phyloP scores from a whole-genome alignment of 1,140 invertebrate genomes.

The Penaeus chinensis region DNA sequence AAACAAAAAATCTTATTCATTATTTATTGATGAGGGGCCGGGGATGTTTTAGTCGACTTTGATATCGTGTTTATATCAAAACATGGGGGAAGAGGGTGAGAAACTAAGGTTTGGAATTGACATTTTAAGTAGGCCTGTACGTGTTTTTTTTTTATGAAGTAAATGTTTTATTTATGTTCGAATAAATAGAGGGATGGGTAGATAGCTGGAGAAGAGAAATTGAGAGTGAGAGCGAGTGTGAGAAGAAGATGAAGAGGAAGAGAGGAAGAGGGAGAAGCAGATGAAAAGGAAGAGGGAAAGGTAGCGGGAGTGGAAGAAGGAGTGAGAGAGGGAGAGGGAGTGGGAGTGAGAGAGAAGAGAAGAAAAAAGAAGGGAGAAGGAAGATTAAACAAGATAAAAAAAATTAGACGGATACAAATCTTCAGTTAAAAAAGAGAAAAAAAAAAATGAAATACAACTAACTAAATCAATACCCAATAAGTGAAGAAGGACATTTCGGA shows the following conservation, averaged over 20 bases:
- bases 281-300: background rate
- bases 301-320: background rate
- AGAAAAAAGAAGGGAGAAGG: no score
- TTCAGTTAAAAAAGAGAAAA: background rate
- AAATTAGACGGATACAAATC: background rate
- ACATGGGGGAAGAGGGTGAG: no score
- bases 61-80: no score
- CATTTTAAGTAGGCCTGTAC: background rate
- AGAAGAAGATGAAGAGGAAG: background rate
- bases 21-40: no score
- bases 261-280: background rate
- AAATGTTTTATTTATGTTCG: background rate
- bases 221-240: background rate
- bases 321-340: slow-evolving; percentile 7
- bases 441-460: no score
- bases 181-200: background rate
- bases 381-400: background rate
- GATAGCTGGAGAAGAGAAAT: no score
- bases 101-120: no score
- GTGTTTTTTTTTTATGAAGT: background rate
- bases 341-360: background rate
- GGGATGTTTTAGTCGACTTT: no score
- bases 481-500: no score
- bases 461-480: no score
- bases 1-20: no score